Percentiles rank a stretch among this genome's conserved stretches.
Conservation (phyloP, 2,888 invertebrate genomes). For the Drosophila flavopinicola region DNA sequence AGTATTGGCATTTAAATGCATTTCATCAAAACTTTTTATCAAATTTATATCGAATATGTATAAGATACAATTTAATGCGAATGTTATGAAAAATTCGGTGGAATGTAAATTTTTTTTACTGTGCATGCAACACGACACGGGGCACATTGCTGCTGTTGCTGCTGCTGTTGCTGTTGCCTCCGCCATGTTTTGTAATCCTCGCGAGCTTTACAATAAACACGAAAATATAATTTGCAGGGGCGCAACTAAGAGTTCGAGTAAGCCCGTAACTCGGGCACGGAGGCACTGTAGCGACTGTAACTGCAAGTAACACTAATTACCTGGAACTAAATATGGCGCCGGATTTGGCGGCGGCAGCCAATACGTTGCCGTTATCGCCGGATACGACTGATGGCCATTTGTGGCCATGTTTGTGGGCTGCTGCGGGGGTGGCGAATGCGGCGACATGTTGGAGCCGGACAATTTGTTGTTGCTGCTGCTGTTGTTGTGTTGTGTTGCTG, state of each 20-base stretch:
- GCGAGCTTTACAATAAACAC: slow-evolving; percentile 76
- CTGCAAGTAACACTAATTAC: slow-evolving; percentile 85
- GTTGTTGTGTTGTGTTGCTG: slow-evolving; percentile 27
- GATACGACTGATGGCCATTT: slow-evolving; percentile 86
- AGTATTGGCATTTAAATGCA: too few species aligned
- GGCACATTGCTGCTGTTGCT: slow-evolving; percentile 7
- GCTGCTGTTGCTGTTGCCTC: slow-evolving; percentile 17
- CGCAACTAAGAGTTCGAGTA: slow-evolving; percentile 24
- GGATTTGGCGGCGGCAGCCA: slow-evolving; percentile 93
- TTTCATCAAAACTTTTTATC: too few species aligned
- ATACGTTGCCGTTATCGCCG: slow-evolving; percentile 92
- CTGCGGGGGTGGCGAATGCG: slow-evolving; percentile 54
- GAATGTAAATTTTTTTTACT: slow-evolving; percentile 1
- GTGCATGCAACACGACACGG: slow-evolving; percentile 32
- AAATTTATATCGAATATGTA: too few species aligned
- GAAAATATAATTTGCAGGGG: slow-evolving; percentile 75
- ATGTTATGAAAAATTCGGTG: too few species aligned
- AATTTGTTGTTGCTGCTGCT: slow-evolving; percentile 46
- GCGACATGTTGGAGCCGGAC: slow-evolving; percentile 48
- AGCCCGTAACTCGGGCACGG: slow-evolving; percentile 1
- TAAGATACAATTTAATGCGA: too few species aligned
- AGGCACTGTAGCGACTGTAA: slow-evolving; percentile 14
- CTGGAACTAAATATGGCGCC: slow-evolving; percentile 93
- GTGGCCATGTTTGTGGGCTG: slow-evolving; percentile 73
- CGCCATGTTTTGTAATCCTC: slow-evolving; percentile 62